These are phyloP conservation scores for Manis pentadactyla DNA, from an alignment of 2,797 vertebrate species.

Conservation along the genomic window DNA sequence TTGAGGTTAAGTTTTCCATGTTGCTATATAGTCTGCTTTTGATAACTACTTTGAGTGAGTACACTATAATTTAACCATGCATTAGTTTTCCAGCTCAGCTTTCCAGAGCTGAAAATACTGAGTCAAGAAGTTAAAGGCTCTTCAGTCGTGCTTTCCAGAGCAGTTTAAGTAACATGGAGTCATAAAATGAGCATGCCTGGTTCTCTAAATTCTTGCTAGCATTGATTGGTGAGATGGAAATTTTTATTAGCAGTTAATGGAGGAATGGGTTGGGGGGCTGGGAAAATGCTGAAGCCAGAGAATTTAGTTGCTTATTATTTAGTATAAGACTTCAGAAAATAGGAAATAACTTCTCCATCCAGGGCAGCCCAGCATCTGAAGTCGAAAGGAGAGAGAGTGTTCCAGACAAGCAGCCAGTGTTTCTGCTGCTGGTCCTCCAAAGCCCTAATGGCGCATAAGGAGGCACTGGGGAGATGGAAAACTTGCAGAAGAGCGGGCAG, in stretches of 20 bases:
- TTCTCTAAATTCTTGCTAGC: not conserved
- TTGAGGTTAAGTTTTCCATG: not conserved
- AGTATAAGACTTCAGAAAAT: not conserved
- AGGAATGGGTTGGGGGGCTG: not conserved
- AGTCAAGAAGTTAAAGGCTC: not conserved
- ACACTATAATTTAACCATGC: not conserved
- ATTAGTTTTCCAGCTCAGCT: constrained; percentile 32
- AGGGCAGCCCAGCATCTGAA: not conserved
- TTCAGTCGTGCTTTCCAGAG: constrained; percentile 27
- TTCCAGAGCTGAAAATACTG: constrained; percentile 55
- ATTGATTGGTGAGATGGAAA: not conserved
- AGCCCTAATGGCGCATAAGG: not conserved
- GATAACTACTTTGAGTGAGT: not conserved
- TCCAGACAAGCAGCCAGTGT: not conserved
- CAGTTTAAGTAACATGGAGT: not conserved
- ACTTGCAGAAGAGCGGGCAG: not conserved
- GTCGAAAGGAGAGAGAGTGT: not conserved
- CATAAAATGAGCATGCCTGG: not conserved
- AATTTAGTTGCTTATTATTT: not conserved
- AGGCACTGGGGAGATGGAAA: not conserved
- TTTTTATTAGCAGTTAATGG: not conserved
- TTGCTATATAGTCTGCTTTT: not conserved
- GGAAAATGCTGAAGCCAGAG: not conserved
- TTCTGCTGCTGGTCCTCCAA: not conserved
- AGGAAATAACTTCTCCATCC: not conserved